Base-by-base conservation (phyloP, 2,113 vertebrate genomes). In the Petromus typicus region DNA sequence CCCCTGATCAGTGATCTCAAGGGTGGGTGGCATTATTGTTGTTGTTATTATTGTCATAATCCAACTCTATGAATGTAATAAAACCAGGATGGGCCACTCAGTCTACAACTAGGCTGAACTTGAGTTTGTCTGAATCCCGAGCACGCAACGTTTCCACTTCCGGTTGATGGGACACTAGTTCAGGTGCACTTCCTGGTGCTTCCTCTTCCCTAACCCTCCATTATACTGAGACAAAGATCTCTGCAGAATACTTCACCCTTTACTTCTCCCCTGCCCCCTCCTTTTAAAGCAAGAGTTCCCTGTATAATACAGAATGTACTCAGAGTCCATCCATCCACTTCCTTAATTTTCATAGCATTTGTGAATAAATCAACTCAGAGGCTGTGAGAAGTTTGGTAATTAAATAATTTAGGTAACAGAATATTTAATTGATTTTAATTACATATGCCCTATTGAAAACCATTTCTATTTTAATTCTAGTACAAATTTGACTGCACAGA, bases 361-460 rank as follows among this genome's bases (percentile, higher is more conserved):
- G 45, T 87, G 84, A 97, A 95, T 98, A 97, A 97, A 96, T 98
- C 94, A 95, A 95, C 89, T 92, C 90, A 56, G 71, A 95, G 67
- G 82, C 95, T 97, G 87, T 92, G 96, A 93, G 89, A 97, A 93
- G 86, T 95, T 96, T 94, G 82, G 75, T 97, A 97, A 97, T 98
- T 96, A 98, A 97, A 96, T 97, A 96, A 98, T 98, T 98, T 96
- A 96, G 92, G 83, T 88, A 97, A 96, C 81, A 96, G 96, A 97
- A 95, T 97, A 97, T 96, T 97, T 97, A 98, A 98, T 97, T 96
- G 97, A 96, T 97, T 96, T 45, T 95, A 95, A 98, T 97, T 98
- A 80, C 84, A 92, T 37, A 83, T 91, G 92, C 93, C 91, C 93
- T 96, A 91, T 94, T 90, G 80, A 89, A 96, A 89, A 86, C 81